Conservation (phyloP, 1,140 invertebrate species). For the Trichoplusia ni region DNA sequence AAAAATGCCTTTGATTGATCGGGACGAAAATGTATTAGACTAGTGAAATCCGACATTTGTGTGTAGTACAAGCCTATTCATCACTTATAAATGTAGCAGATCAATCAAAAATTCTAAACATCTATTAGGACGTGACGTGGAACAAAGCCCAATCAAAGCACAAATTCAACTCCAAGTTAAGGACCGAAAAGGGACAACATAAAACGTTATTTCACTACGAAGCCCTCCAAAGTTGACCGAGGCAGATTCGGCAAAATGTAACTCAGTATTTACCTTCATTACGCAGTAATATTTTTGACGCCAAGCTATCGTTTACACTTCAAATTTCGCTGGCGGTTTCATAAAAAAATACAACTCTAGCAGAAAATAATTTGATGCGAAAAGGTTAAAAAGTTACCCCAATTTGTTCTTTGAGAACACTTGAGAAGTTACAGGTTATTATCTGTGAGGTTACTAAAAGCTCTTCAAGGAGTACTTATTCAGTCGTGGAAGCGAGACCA, state of each 20-base stretch:
- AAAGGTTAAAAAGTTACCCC: conserved; percentile 43
- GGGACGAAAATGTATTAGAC: too few species aligned
- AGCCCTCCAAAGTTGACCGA: conserved; percentile 1
- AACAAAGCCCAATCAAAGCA: too few species aligned
- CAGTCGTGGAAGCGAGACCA: too few species aligned
- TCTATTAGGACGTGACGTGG: too few species aligned
- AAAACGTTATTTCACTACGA: background rate
- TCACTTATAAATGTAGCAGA: too few species aligned
- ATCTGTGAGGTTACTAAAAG: too few species aligned
- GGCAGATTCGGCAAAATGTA: conserved; percentile 20
- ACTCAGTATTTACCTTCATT: conserved; percentile 27
- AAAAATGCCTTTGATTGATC: too few species aligned
- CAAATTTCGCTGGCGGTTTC: conserved; percentile 28
- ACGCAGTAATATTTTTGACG: conserved; percentile 11
- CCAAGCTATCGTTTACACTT: conserved; percentile 34
- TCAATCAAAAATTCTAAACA: too few species aligned
- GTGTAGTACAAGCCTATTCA: too few species aligned
- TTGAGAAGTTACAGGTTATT: conserved; percentile 25
- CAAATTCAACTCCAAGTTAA: background rate
- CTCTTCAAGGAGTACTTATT: too few species aligned
- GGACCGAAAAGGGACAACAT: background rate
- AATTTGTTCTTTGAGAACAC: conserved; percentile 35
- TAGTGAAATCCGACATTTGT: too few species aligned
- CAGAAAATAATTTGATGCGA: conserved; percentile 38
- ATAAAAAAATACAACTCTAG: conserved; percentile 32